These are phyloP conservation scores for Sphinx pinastri DNA, from an alignment of 2,888 invertebrate species.

Conservation along the genomic window DNA sequence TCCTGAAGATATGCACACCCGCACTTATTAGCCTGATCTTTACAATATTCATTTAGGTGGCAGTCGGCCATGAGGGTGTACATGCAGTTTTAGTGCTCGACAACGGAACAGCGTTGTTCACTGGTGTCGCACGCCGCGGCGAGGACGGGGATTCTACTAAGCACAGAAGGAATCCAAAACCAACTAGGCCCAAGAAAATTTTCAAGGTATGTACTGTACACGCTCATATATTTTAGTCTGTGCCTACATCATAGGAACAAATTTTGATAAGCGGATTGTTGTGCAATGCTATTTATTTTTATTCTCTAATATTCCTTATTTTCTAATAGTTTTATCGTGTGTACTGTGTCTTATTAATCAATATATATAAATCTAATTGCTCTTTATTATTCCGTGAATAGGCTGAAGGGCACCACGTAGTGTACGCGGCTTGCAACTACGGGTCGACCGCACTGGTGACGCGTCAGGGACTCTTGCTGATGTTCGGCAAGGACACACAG, in stretches of 20 bases:
- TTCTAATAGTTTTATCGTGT: no score
- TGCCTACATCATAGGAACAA: not conserved
- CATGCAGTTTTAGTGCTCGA: conserved; percentile 96
- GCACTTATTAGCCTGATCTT: not conserved
- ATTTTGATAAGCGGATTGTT: no score
- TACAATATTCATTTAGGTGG: conserved; percentile 79
- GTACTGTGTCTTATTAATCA: no score
- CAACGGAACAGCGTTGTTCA: conserved; percentile 92
- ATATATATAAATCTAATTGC: no score
- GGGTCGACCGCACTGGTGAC: conserved; percentile 97
- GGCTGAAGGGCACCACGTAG: conserved; percentile 91
- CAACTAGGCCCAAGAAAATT: conserved; percentile 96
- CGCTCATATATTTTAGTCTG: not conserved
- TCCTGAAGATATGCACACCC: not conserved
- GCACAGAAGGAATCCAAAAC: conserved; percentile 93
- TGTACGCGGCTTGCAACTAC: conserved; percentile 95
- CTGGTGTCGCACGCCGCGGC: conserved; percentile 94
- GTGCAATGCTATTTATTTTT: no score
- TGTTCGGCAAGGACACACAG: conserved; percentile 97
- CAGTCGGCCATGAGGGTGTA: conserved; percentile 96
- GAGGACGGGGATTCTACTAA: conserved; percentile 95
- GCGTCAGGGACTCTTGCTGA: conserved; percentile 93
- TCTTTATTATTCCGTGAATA: conserved; percentile 38
- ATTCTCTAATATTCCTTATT: no score
- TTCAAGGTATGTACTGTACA: conserved; percentile 85